Percentiles rank a stretch among this genome's conserved stretches.
Evolutionary conservation across 2,888 invertebrate genomes (phyloP).

Genomic region (Chymomyza caudatula): DNA sequence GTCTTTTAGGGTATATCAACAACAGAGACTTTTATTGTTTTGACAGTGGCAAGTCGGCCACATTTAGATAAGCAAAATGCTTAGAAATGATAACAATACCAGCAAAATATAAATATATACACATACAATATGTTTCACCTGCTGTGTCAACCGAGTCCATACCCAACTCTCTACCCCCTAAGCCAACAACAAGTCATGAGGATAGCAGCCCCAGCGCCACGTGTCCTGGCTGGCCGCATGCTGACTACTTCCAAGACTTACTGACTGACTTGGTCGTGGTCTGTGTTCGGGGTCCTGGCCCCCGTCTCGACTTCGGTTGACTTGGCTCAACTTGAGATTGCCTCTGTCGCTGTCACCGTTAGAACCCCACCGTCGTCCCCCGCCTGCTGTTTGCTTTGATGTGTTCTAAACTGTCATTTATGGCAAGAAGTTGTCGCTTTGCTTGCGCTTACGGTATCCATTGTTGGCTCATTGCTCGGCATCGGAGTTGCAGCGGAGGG

Average conservation of each 20-base stretch:
- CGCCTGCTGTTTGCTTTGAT: slow-evolving; percentile 18
- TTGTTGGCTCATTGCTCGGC: slow-evolving; percentile 16
- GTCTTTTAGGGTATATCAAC: not conserved
- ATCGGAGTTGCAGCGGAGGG: not conserved
- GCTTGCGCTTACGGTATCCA: not conserved
- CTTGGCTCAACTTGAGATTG: not conserved
- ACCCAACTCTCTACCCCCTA: not conserved
- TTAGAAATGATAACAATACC: slow-evolving; percentile 26
- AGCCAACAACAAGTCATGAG: not conserved
- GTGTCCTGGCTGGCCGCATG: not conserved
- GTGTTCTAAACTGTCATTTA: slow-evolving; percentile 37
- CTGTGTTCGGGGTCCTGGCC: no score
- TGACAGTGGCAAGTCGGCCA: not conserved
- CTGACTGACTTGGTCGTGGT: not conserved
- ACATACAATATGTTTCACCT: not conserved
- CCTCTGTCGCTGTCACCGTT: not conserved
- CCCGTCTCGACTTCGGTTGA: not conserved
- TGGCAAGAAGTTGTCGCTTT: slow-evolving; percentile 8
- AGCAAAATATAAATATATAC: not conserved
- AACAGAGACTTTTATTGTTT: slow-evolving; percentile 4
- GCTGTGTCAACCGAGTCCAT: not conserved
- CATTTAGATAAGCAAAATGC: slow-evolving; percentile 41
- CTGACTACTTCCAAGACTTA: not conserved
- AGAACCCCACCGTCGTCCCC: not conserved
- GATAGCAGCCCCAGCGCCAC: not conserved